phyloP scores from a whole-genome alignment of 2,888 invertebrate species.

The Blera fallax region DNA sequence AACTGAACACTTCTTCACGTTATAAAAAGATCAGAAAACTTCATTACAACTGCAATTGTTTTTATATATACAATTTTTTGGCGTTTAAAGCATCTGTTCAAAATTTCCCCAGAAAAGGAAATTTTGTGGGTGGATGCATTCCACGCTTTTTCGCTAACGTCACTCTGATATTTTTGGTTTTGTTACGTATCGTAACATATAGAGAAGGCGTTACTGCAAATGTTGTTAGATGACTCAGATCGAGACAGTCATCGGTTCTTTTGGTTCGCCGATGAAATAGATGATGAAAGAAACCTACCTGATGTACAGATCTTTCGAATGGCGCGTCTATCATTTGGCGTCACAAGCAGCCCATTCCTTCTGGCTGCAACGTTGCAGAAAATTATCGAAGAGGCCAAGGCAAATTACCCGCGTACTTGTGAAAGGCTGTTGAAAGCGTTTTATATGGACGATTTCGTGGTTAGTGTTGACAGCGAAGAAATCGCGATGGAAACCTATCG shows the following conservation, averaged over 20 bases:
- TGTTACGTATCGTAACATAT: no score
- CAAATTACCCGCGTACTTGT: background rate
- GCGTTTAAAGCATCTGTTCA: no score
- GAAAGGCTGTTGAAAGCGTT: background rate
- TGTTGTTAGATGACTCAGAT: background rate
- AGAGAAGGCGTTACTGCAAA: conserved; percentile 12
- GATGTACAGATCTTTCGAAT: background rate
- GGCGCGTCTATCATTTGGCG: conserved; percentile 1
- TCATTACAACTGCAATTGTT: no score
- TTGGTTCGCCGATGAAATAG: background rate
- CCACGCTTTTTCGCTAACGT: no score
- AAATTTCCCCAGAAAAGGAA: no score
- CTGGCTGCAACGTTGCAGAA: background rate
- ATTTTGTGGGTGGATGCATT: no score
- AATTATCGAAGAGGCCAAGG: background rate
- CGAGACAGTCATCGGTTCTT: background rate
- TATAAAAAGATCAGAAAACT: no score
- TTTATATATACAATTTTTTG: no score
- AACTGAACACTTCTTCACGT: no score
- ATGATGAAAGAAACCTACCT: no score
- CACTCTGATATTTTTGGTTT: no score
- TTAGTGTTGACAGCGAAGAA: conserved; percentile 2
- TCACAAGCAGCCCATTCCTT: background rate
- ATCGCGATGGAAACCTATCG: background rate
- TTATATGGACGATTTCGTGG: conserved; percentile 8